Evolutionary conservation across 2,797 vertebrate genomes (phyloP).

Genomic region (Centroberyx gerrardi): DNA sequence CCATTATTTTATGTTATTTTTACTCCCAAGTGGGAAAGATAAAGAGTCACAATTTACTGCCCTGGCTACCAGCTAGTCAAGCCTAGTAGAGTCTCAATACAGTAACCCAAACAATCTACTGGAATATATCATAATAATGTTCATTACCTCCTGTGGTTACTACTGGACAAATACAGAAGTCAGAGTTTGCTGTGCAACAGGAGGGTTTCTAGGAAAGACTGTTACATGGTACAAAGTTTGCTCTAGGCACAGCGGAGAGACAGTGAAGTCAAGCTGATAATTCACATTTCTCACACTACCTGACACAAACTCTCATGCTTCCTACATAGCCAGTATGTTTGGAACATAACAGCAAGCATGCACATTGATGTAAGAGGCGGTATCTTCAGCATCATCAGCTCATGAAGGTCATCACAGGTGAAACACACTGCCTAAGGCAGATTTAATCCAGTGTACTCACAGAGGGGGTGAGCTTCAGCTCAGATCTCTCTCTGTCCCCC

Average conservation of each 20-base stretch:
- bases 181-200: constrained; percentile 10
- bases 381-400: constrained; percentile 56
- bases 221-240: constrained; percentile 42
- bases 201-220: constrained; percentile 11
- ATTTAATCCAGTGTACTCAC: constrained; percentile 84
- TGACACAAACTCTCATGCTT: constrained; percentile 60
- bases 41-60: background rate
- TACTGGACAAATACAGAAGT: constrained; percentile 7
- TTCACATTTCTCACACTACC: constrained; percentile 60
- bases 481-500: constrained; percentile 96
- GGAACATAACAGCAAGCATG: constrained; percentile 32
- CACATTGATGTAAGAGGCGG: background rate
- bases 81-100: background rate
- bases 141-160: background rate
- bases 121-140: background rate
- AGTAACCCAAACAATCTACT: background rate
- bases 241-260: constrained; percentile 50
- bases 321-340: constrained; percentile 50
- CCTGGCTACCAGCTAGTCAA: background rate
- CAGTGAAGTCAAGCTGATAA: constrained; percentile 57
- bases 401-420: constrained; percentile 50
- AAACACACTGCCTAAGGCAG: constrained; percentile 35
- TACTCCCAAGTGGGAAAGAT: constrained; percentile 13
- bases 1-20: constrained; percentile 13
- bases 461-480: constrained; percentile 97